Conservation (phyloP, 1,140 invertebrate genomes). For the Thaumatotibia leucotreta region DNA sequence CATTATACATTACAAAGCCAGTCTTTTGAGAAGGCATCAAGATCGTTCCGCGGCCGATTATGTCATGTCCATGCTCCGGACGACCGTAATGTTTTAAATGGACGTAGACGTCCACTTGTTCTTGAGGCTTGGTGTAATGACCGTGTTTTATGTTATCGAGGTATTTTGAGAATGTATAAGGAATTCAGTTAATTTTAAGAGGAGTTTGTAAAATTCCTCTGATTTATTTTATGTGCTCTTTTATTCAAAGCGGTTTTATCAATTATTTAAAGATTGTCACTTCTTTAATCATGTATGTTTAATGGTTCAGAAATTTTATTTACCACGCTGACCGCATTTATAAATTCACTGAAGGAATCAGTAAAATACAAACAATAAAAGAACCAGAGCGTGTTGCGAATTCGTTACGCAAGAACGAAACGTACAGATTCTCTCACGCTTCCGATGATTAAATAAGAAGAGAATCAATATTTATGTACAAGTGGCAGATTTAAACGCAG, state of each 20-base stretch:
- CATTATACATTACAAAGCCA: neutral
- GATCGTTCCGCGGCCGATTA: neutral
- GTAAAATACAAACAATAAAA: neutral
- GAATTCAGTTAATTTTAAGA: neutral
- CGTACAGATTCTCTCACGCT: neutral
- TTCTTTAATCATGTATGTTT: too few relatives aligned
- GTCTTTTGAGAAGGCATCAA: neutral
- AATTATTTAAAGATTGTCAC: too few relatives aligned
- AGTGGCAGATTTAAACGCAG: neutral
- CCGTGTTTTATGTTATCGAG: neutral
- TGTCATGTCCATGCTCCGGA: neutral
- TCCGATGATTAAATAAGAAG: neutral
- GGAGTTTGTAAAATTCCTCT: neutral
- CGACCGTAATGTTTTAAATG: neutral
- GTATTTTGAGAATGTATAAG: neutral
- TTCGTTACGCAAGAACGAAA: neutral
- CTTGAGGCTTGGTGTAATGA: neutral
- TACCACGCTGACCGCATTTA: too few relatives aligned
- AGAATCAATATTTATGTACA: neutral
- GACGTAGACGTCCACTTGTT: neutral
- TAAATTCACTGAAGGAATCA: too few relatives aligned
- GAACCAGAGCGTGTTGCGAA: neutral
- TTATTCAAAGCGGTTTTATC: too few relatives aligned
- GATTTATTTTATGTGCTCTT: neutral
- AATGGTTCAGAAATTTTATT: too few relatives aligned